Conservation (phyloP, 2,888 invertebrate species). For the Ctenicera cuprea region DNA sequence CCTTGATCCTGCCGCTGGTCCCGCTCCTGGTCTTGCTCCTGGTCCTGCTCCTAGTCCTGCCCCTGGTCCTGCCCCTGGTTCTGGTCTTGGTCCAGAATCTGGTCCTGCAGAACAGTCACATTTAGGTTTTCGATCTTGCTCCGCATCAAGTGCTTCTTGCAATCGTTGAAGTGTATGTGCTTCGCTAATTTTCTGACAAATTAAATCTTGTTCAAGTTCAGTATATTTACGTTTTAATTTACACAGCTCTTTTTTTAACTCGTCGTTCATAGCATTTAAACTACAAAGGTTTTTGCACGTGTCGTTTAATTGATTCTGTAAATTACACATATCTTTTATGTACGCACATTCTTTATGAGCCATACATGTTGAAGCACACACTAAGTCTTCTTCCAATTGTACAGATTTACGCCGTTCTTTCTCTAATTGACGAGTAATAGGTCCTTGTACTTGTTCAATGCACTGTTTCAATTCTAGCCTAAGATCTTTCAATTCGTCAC, state of each 20-base stretch:
- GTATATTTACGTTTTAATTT: conserved; percentile 63
- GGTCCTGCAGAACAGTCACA: too few species aligned
- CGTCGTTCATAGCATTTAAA: conserved; percentile 63
- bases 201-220: conserved; percentile 67
- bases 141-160: conserved; percentile 42
- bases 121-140: too few species aligned
- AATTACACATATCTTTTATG: conserved; percentile 61
- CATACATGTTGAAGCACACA: conserved; percentile 52
- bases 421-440: conserved; percentile 60
- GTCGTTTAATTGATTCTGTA: conserved; percentile 65
- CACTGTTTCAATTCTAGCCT: conserved; percentile 67
- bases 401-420: conserved; percentile 60
- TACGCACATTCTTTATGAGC: conserved; percentile 59
- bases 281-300: conserved; percentile 64
- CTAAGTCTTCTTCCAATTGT: conserved; percentile 65
- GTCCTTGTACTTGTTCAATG: conserved; percentile 68
- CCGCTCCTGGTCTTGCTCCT: too few species aligned
- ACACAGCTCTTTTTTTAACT: conserved; percentile 63
- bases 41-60: too few species aligned
- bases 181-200: conserved; percentile 69
- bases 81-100: background rate
- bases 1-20: background rate
- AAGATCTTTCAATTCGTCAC: conserved; percentile 66
- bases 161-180: conserved; percentile 65
- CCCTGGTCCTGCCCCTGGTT: background rate